These are phyloP conservation scores for Amyelois transitella DNA, from an alignment of 1,140 invertebrate species.

Conservation along the genomic window DNA sequence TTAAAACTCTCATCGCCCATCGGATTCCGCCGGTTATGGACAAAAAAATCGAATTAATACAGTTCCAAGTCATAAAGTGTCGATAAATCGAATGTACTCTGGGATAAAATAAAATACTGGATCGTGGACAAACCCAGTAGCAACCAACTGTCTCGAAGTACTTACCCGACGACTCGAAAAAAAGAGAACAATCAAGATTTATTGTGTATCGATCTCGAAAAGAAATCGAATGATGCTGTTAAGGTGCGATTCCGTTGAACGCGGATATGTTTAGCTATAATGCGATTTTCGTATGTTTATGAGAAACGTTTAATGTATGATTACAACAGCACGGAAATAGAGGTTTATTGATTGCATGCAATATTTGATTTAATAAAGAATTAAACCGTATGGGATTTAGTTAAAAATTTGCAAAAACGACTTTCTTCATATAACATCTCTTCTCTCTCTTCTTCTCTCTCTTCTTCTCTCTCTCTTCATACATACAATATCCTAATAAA, in stretches of 20 bases:
- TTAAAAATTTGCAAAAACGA: no score
- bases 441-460: no score
- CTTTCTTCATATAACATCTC: no score
- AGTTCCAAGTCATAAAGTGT: slow-evolving; percentile 20
- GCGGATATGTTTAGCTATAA: no score
- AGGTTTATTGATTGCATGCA: no score
- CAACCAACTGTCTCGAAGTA: slow-evolving; percentile 52
- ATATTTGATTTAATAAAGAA: no score
- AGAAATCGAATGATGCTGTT: slow-evolving; percentile 43
- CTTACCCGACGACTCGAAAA: slow-evolving; percentile 40
- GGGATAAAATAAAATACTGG: slow-evolving; percentile 40
- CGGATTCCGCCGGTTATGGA: slow-evolving; percentile 1
- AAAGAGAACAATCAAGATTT: slow-evolving; percentile 58
- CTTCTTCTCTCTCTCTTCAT: no score
- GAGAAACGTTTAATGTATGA: no score
- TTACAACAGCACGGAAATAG: no score
- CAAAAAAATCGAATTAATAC: slow-evolving; percentile 21
- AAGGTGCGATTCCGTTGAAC: background rate
- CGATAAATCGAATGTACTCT: slow-evolving; percentile 34
- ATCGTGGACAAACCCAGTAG: slow-evolving; percentile 57
- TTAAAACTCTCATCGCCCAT: background rate
- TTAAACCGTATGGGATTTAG: no score
- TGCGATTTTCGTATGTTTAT: no score
- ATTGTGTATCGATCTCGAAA: slow-evolving; percentile 63
- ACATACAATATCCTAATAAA: no score